These are phyloP conservation scores for Noctua janthe DNA, from an alignment of 2,888 invertebrate genomes.

Conservation along the genomic window DNA sequence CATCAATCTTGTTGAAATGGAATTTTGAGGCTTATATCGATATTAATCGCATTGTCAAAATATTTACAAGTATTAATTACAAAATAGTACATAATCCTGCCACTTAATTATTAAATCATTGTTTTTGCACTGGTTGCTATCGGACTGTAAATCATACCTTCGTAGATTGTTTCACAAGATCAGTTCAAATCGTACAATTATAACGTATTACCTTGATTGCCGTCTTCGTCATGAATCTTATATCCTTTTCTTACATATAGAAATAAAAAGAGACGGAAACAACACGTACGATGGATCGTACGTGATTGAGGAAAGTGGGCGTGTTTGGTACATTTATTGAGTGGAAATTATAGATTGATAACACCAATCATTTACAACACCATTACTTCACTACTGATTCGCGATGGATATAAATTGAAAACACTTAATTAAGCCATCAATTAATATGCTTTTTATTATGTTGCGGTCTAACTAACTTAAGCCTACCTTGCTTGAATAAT, in stretches of 20 bases:
- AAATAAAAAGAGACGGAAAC: conserved; percentile 50
- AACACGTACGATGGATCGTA: conserved; percentile 56
- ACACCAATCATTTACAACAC: conserved; percentile 75
- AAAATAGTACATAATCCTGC: conserved; percentile 9
- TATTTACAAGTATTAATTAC: background rate
- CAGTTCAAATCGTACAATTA: conserved; percentile 54
- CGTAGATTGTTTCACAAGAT: conserved; percentile 36
- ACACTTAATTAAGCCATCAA: conserved; percentile 65
- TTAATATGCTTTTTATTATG: conserved; percentile 58
- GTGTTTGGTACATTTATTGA: conserved; percentile 74
- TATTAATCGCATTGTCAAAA: background rate
- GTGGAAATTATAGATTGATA: conserved; percentile 81
- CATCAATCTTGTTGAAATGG: background rate
- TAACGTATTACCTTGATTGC: conserved; percentile 57
- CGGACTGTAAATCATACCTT: conserved; percentile 40
- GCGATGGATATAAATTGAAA: conserved; percentile 74
- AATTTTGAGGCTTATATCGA: too few species aligned
- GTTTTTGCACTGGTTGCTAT: conserved; percentile 25
- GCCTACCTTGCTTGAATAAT: conserved; percentile 24
- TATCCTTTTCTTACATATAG: conserved; percentile 43
- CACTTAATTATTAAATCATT: conserved; percentile 26
- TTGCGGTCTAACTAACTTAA: conserved; percentile 35
- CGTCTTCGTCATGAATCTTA: conserved; percentile 43
- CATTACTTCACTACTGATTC: conserved; percentile 72
- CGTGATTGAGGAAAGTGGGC: conserved; percentile 71